Evolutionary conservation across 2,113 vertebrate genomes (phyloP).

Genomic region (Eulacestoma nigropectus): DNA sequence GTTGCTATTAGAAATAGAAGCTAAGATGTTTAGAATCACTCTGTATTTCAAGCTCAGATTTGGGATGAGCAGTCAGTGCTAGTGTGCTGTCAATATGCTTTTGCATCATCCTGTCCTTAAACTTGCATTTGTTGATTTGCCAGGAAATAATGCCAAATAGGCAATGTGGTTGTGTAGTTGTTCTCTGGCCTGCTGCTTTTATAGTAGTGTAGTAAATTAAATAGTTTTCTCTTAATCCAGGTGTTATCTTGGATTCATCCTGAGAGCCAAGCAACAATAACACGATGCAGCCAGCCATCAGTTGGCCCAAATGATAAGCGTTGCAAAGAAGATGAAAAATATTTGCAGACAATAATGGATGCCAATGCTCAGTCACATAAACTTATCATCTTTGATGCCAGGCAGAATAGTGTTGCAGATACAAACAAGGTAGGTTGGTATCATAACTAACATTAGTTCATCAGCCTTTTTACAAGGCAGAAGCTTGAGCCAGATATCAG

Average conservation of each 20-base stretch:
- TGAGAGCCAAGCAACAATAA: slow-evolving; percentile 91
- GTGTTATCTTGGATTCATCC: slow-evolving; percentile 97
- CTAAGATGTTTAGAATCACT: neutral
- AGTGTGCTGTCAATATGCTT: neutral
- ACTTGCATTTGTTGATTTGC: neutral
- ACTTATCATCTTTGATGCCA: slow-evolving; percentile 90
- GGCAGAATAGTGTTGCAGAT: slow-evolving; percentile 85
- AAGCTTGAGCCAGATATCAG: neutral
- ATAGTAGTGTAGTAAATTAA: neutral
- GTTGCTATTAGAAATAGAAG: neutral
- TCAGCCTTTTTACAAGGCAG: neutral
- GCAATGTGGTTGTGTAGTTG: neutral
- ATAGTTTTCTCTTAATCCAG: slow-evolving; percentile 59
- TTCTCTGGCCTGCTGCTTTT: neutral
- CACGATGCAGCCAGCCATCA: slow-evolving; percentile 89
- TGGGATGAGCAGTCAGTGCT: neutral
- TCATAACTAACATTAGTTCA: neutral
- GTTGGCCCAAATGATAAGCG: slow-evolving; percentile 89
- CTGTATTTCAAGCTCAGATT: neutral
- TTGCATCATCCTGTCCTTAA: neutral
- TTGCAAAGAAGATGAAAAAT: slow-evolving; percentile 95
- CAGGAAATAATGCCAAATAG: neutral
- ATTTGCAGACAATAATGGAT: slow-evolving; percentile 93
- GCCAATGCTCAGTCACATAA: slow-evolving; percentile 98
- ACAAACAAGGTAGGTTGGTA: slow-evolving; percentile 85